These are phyloP conservation scores for Acleris sparsana DNA, from an alignment of 2,888 invertebrate species.

Conservation along the genomic window DNA sequence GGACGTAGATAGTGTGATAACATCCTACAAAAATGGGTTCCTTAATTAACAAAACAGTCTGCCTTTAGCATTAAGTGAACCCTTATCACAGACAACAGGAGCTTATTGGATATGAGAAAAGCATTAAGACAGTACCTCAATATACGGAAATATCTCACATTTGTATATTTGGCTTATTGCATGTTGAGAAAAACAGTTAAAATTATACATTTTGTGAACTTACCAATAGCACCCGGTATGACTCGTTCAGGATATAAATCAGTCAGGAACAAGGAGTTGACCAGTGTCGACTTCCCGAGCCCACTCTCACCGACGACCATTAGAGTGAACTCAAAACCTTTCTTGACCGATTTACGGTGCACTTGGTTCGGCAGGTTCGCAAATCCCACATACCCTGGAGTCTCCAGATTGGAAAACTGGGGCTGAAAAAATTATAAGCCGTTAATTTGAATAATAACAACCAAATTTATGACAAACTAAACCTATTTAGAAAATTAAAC, in stretches of 20 bases:
- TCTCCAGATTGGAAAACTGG: conserved; percentile 92
- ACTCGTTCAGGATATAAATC: conserved; percentile 97
- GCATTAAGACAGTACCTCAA: too few relatives aligned
- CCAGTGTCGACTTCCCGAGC: conserved; percentile 96
- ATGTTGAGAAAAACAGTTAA: too few relatives aligned
- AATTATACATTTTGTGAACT: conserved; percentile 42
- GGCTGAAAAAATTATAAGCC: not conserved
- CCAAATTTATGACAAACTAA: too few relatives aligned
- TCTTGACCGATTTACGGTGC: conserved; percentile 98
- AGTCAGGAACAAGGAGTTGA: conserved; percentile 96
- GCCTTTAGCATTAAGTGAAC: too few relatives aligned
- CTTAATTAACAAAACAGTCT: too few relatives aligned
- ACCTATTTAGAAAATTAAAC: too few relatives aligned
- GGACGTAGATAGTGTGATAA: too few relatives aligned
- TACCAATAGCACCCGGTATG: conserved; percentile 94
- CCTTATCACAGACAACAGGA: too few relatives aligned
- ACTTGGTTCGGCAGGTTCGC: conserved; percentile 98
- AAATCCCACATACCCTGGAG: conserved; percentile 95
- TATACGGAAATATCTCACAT: too few relatives aligned
- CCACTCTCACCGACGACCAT: conserved; percentile 98
- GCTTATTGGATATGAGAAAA: too few relatives aligned
- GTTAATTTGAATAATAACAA: not conserved
- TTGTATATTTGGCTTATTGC: too few relatives aligned
- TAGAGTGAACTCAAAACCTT: conserved; percentile 98
- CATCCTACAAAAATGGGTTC: too few relatives aligned